These are phyloP conservation scores for Crocallis elinguaria DNA, from an alignment of 2,888 invertebrate species.

Conservation along the genomic window DNA sequence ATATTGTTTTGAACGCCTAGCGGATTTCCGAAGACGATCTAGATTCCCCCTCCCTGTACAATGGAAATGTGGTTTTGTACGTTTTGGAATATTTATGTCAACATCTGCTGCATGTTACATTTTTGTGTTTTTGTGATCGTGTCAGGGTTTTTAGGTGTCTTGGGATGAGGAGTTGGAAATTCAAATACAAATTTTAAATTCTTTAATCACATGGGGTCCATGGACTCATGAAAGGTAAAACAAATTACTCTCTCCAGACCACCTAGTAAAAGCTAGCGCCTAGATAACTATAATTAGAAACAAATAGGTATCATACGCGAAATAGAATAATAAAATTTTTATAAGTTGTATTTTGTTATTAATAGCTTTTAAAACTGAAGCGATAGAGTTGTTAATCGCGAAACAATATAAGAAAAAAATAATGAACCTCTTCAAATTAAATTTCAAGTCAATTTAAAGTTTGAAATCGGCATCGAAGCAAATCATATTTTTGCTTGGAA, in stretches of 20 bases:
- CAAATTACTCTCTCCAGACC: too few species aligned
- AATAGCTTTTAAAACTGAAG: constrained; percentile 5
- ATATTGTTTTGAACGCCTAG: constrained; percentile 34
- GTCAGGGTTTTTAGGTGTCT: too few species aligned
- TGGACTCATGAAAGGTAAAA: too few species aligned
- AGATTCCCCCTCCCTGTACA: constrained; percentile 2
- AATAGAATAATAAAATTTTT: not conserved
- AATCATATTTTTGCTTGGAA: constrained; percentile 26
- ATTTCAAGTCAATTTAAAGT: constrained; percentile 42
- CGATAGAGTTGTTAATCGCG: constrained; percentile 18
- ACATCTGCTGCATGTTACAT: not conserved
- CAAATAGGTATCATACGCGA: too few species aligned
- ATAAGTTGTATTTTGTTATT: not conserved
- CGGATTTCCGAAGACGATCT: constrained; percentile 14
- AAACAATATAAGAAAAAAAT: constrained; percentile 17
- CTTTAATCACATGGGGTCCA: too few species aligned
- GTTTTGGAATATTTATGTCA: constrained; percentile 7
- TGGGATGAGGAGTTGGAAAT: too few species aligned
- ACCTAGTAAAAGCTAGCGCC: too few species aligned
- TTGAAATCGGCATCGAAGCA: constrained; percentile 14
- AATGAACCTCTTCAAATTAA: constrained; percentile 24
- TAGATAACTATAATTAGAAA: too few species aligned
- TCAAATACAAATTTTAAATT: too few species aligned
- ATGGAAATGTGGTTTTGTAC: constrained; percentile 7
- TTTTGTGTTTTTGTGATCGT: not conserved